Evolutionary conservation across 2,888 invertebrate genomes (phyloP), one percentile per base, ranked within the genome.

Genomic region (Athalia rosae): DNA sequence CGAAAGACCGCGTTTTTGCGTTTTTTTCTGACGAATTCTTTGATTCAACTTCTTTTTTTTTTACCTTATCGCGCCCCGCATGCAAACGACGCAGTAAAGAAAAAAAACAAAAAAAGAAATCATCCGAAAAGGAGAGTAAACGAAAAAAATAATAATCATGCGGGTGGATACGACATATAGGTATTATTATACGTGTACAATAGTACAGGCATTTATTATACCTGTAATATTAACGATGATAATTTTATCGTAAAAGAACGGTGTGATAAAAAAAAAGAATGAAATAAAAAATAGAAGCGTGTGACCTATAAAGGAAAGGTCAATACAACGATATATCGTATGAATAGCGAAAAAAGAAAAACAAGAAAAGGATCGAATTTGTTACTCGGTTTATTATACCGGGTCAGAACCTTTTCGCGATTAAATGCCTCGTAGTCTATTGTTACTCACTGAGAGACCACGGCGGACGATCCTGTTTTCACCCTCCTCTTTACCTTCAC

Each of bases 271-370:
- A 4, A 11, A 71, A 13, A 45, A 43, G 43, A 50, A 58, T 45
- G 8, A 43, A 45, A 13, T n/a, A 58, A 71, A 13, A 58, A 71
- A 4, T 9, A 0, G 11, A n/a, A 9, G n/a, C n/a, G 45, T 45
- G 58, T 71, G 71, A 71, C 71, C 56, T 58, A 71, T 13, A 45
- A 71, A 58, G 71, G 71, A 71, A 71, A 71, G 71, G 71, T 71
- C 71, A 58, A 71, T 15, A 43, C n/a, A 6, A 53, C 53, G n/a
- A 28, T 28, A 28, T 28, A 53, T 3, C 53, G 4, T 9, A n/a
- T 4, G 53, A 11, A 11, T 9, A 53, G 11, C 7, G 4, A 4
- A 11, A 53, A 4, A 53, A 9, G 53, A 58, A 7, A 45, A 56
- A 45, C 11, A 50, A 58, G 15, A 71, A 58, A 58, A 58, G 58